Evolutionary conservation across 1,140 invertebrate genomes (phyloP), one percentile per base, ranked within the genome.

Genomic region (Triops longicaudatus): DNA sequence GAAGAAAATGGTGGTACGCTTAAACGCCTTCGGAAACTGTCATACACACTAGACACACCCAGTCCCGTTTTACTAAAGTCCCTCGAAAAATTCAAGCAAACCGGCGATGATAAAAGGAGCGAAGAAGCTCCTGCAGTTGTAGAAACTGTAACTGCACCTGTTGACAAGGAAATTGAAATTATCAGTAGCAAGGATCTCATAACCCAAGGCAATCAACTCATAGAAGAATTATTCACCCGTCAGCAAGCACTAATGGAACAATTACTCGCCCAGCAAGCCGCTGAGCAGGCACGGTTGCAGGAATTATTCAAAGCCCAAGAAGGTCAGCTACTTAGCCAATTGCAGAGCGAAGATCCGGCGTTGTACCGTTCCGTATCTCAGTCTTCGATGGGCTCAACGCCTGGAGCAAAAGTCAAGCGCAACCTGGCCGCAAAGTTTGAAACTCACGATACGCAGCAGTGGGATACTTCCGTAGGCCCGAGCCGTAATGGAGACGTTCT

Each of bases 31-130:
- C 83, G 89, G 72, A 87, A 88, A 82, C 86, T 88, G 79, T 90
- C 89, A 9, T 90, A 90, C 76, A 86, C 88, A 0, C 79, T 90
- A 14, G 85, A 89, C 1, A 85, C 86, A 50, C 89, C 89, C 0
- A 89, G 89, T 81, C 88, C 89, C 0, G 84, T 88, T 78, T 82
- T 90, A 17, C 79, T 90, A 4, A 76, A 76, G 72, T 72, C 26
- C 50, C 50, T 63, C 17, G 50, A 63, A 41, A 75, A 75, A 75
- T 17, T 28, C 26, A 14, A 75, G 26, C 28, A 63, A 44, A 75
- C 41, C 27, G 26, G 41, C 41, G 1, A 41, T 31, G 31, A 73
- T 44, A 73, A 77, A 77, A 14, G 50, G 1, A 28, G 31, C 14
- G 22, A 26, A 72, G 26, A 26, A 72, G 72, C 43, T 14, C 63